Evolutionary conservation across 2,888 invertebrate species (phyloP).

Genomic region (Tortricodes alternella): DNA sequence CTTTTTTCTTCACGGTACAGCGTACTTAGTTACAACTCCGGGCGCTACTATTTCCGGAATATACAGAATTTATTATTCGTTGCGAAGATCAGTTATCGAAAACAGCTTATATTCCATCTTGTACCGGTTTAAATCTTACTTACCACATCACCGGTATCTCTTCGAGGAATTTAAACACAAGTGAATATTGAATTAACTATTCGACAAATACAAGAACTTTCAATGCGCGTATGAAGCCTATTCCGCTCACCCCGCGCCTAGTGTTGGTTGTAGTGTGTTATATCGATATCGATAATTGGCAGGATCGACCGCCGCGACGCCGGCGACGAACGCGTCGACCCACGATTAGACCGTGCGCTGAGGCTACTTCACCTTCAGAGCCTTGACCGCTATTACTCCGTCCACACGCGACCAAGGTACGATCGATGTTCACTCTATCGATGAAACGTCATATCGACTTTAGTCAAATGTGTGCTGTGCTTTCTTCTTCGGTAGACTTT

Average conservation of each 20-base stretch:
- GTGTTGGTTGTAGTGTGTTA: conserved; percentile 52
- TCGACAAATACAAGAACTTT: not conserved
- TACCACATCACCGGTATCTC: no score
- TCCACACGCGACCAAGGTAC: conserved; percentile 84
- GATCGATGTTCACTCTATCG: conserved; percentile 49
- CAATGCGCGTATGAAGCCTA: not conserved
- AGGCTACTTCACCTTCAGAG: conserved; percentile 82
- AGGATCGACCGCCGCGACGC: conserved; percentile 80
- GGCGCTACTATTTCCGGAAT: no score
- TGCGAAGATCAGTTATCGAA: no score
- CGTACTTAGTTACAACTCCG: no score
- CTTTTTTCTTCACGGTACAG: no score
- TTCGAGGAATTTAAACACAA: no score
- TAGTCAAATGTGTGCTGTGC: conserved; percentile 23
- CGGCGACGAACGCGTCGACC: conserved; percentile 70
- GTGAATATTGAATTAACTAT: no score
- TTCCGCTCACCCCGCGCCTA: conserved; percentile 14
- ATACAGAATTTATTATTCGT: no score
- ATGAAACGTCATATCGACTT: conserved; percentile 22
- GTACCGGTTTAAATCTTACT: no score
- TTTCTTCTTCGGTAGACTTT: conserved; percentile 19
- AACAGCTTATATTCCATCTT: no score
- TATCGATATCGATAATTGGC: conserved; percentile 77
- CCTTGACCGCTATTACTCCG: conserved; percentile 83
- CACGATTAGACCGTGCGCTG: conserved; percentile 79